A percentile compares a stretch with the other conserved stretches of the same genome.
Conservation (phyloP, 1,140 invertebrate species). For the Heliconius eleuchia region DNA sequence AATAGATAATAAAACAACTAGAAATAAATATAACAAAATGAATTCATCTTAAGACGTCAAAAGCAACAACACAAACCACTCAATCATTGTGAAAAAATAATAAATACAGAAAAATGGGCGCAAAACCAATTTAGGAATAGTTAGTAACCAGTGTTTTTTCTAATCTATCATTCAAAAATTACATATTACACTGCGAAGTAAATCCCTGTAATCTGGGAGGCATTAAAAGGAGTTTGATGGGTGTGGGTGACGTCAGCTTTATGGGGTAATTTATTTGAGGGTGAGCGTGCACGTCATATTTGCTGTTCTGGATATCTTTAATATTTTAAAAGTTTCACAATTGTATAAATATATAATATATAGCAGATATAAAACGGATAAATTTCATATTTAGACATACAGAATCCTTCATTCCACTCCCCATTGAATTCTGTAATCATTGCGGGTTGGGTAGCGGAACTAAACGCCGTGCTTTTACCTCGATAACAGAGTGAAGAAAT, state of each 20-base stretch:
- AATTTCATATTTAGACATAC: too few species aligned
- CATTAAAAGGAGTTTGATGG: constrained; percentile 33
- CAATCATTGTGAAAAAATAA: constrained; percentile 38
- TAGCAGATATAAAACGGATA: too few species aligned
- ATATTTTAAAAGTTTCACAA: background rate
- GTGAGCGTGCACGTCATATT: background rate
- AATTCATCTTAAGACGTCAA: background rate
- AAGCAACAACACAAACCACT: constrained; percentile 21
- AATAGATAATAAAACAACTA: too few species aligned
- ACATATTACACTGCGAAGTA: constrained; percentile 33
- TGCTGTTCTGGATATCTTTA: background rate
- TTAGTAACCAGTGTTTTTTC: constrained; percentile 39
- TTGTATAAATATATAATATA: too few species aligned
- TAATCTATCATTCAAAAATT: constrained; percentile 32
- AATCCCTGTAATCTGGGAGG: constrained; percentile 36
- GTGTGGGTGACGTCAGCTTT: constrained; percentile 20
- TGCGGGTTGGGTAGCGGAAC: too few species aligned
- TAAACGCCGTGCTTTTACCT: too few species aligned
- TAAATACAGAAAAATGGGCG: constrained; percentile 31
- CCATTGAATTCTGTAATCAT: too few species aligned
- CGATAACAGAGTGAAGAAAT: too few species aligned
- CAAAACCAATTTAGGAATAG: constrained; percentile 41
- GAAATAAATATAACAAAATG: background rate
- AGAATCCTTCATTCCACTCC: too few species aligned
- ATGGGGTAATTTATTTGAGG: constrained; percentile 2